Conservation (phyloP, 2,797 vertebrate species). For the Arctocebus calabarensis region DNA sequence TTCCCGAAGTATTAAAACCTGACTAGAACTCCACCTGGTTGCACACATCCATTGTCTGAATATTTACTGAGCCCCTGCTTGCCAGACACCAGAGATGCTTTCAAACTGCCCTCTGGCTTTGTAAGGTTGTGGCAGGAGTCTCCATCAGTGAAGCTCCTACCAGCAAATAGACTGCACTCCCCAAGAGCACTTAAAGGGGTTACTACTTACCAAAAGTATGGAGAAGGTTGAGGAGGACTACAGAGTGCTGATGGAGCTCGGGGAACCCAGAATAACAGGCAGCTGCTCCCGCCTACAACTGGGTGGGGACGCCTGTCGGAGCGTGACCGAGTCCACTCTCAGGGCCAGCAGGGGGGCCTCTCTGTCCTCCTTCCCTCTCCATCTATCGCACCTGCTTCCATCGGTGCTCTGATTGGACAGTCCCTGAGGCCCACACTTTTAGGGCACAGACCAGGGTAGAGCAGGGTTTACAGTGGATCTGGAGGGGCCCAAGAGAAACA, state of each 20-base stretch:
- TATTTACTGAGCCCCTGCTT: neutral
- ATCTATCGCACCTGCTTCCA: neutral
- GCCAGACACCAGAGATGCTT: neutral
- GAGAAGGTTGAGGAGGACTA: neutral
- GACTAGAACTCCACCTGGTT: neutral
- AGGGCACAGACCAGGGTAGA: neutral
- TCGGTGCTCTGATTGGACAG: neutral
- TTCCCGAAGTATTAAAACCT: neutral
- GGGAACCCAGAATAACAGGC: neutral
- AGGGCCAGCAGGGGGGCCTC: neutral
- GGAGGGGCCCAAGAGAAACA: neutral
- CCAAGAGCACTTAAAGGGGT: neutral
- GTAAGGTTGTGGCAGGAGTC: neutral
- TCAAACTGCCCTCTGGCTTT: neutral
- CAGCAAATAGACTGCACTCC: neutral
- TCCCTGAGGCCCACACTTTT: neutral
- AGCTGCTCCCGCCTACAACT: neutral
- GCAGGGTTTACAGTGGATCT: neutral
- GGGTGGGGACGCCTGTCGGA: neutral
- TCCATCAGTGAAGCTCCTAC: neutral
- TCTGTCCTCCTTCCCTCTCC: neutral
- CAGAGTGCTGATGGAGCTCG: neutral
- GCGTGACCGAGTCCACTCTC: neutral
- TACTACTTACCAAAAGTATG: neutral
- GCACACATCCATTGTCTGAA: constrained; percentile 7